phyloP scores from a whole-genome alignment of 2,113 vertebrate species.

The Pelvicachromis taeniatus region DNA sequence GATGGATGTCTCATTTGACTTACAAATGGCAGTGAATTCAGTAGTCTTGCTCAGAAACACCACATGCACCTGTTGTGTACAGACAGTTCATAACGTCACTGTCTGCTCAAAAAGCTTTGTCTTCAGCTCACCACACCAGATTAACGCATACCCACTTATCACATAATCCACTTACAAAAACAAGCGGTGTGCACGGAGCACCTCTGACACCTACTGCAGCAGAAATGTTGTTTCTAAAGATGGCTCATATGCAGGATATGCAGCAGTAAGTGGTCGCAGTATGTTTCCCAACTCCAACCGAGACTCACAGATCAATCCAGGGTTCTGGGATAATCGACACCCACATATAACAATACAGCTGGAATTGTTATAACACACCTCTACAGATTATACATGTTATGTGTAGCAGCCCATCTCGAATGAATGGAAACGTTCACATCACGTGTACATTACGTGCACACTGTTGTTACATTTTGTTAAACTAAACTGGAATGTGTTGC shows the following conservation, averaged over 20 bases:
- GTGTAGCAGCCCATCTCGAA: not conserved
- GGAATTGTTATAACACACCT: not conserved
- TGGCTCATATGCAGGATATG: not conserved
- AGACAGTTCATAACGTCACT: not conserved
- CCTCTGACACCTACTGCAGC: not conserved
- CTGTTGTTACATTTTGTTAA: not conserved
- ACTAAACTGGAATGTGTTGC: not conserved
- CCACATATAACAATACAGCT: not conserved
- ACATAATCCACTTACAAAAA: slow-evolving; percentile 10
- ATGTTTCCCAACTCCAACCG: not conserved
- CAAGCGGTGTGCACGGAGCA: not conserved
- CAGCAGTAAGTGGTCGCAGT: not conserved
- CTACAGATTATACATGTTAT: not conserved
- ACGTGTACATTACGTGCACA: not conserved
- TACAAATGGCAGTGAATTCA: slow-evolving; percentile 19
- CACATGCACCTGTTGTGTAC: not conserved
- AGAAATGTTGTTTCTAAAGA: not conserved
- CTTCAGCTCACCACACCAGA: not conserved
- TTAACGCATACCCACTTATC: not conserved
- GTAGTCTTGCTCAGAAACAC: not conserved
- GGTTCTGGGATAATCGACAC: not conserved
- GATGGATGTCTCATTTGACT: not conserved
- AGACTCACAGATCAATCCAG: not conserved
- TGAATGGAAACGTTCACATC: not conserved
- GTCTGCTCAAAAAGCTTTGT: not conserved